Percentiles rank a stretch among this genome's conserved stretches.
Evolutionary conservation across 2,888 invertebrate genomes (phyloP).

Genomic region (Morpho helenor): DNA sequence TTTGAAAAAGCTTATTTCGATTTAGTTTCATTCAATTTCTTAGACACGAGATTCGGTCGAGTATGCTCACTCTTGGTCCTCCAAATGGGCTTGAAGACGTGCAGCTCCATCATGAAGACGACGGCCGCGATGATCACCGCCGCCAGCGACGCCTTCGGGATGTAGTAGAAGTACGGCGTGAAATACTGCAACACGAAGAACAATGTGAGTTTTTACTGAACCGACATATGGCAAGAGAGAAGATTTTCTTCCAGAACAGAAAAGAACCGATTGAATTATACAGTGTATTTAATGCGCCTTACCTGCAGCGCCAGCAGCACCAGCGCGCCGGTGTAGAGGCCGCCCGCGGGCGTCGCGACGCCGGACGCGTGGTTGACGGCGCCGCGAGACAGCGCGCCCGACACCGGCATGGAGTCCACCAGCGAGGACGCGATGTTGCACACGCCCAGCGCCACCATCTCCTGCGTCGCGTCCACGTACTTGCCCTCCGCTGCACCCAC

Average conservation of each 20-base stretch:
- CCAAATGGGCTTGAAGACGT: slow-evolving; percentile 89
- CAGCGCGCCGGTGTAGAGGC: slow-evolving; percentile 86
- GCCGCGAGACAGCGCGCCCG: slow-evolving; percentile 92
- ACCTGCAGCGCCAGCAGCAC: slow-evolving; percentile 73
- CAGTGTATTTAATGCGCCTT: not conserved
- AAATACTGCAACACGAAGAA: slow-evolving; percentile 81
- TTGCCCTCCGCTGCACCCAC: slow-evolving; percentile 82
- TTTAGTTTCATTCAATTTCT: too few relatives aligned
- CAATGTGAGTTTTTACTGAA: not conserved
- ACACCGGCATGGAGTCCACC: slow-evolving; percentile 94
- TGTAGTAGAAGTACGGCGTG: slow-evolving; percentile 90
- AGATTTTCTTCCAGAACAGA: too few relatives aligned
- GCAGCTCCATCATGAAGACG: slow-evolving; percentile 90
- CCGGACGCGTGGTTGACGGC: slow-evolving; percentile 97
- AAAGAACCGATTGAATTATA: too few relatives aligned
- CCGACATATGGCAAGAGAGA: too few relatives aligned
- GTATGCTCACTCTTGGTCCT: slow-evolving; percentile 84
- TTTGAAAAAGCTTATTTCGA: too few relatives aligned
- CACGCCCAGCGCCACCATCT: slow-evolving; percentile 91
- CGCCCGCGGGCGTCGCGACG: slow-evolving; percentile 92
- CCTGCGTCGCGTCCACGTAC: slow-evolving; percentile 93
- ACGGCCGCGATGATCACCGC: slow-evolving; percentile 93
- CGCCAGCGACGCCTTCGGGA: slow-evolving; percentile 88
- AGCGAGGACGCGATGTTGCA: slow-evolving; percentile 93
- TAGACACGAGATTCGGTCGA: too few relatives aligned